Evolutionary conservation across 2,797 vertebrate species (phyloP).

Genomic region (Podarcis lilfordi): DNA sequence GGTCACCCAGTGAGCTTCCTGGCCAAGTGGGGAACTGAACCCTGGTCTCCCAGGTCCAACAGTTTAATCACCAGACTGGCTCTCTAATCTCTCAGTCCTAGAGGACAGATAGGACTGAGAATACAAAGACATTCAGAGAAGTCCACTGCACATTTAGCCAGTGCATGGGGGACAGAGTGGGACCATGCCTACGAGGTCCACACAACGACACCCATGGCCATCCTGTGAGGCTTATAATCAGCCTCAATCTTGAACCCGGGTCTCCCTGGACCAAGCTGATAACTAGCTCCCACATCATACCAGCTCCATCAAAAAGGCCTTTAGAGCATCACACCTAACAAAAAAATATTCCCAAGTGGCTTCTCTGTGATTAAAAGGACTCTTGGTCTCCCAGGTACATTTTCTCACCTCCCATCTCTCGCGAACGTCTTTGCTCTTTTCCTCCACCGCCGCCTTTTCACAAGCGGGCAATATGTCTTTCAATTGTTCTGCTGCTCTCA

Average conservation of each 20-base stretch:
- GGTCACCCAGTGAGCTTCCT: too few relatives aligned
- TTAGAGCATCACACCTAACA: constrained; percentile 1
- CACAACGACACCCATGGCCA: not conserved
- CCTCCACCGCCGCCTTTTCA: constrained; percentile 83
- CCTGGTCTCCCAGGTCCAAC: too few relatives aligned
- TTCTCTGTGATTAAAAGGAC: constrained; percentile 33
- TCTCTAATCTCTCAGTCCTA: not conserved
- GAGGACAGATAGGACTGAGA: not conserved
- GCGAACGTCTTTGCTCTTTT: constrained; percentile 81
- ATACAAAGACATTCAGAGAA: not conserved
- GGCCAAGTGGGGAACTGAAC: too few relatives aligned
- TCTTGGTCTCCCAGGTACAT: not conserved
- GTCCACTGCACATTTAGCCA: not conserved
- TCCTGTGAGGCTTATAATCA: not conserved
- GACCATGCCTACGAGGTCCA: not conserved
- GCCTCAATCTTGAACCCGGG: not conserved
- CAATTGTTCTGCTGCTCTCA: constrained; percentile 88
- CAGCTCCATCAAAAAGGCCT: not conserved
- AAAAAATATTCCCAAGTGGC: not conserved
- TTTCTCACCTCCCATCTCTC: constrained; percentile 91
- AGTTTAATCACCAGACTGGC: too few relatives aligned
- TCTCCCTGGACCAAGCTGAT: not conserved
- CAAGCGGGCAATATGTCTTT: constrained; percentile 82
- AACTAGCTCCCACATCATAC: not conserved
- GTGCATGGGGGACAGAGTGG: not conserved